Evolutionary conservation across 2,113 vertebrate species (phyloP).

Genomic region (Alexandromys fortis): DNA sequence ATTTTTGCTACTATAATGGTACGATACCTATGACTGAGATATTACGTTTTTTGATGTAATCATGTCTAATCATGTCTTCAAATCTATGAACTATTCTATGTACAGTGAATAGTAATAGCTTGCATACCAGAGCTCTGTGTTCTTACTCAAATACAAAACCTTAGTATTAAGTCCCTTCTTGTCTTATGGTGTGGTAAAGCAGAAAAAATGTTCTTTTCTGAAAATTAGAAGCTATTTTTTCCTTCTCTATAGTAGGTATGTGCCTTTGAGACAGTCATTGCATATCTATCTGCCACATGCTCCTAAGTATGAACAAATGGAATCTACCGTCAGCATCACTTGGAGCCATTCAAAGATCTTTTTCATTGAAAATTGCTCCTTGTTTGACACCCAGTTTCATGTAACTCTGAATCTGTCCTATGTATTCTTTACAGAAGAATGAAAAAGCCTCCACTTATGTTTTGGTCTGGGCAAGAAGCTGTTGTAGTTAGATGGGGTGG

Average conservation of each 20-base stretch:
- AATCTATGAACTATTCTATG: neutral
- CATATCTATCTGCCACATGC: neutral
- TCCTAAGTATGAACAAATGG: constrained; percentile 17
- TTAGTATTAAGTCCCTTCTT: neutral
- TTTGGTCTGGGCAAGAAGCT: neutral
- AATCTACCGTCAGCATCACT: neutral
- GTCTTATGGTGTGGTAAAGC: neutral
- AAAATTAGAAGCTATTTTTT: neutral
- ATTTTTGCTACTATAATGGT: neutral
- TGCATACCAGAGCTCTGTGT: neutral
- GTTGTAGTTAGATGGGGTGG: neutral
- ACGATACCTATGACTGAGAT: neutral
- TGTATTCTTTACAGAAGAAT: neutral
- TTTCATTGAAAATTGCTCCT: constrained; percentile 27
- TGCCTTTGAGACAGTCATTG: neutral
- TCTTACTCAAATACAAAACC: neutral
- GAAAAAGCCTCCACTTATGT: neutral
- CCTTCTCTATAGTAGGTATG: neutral
- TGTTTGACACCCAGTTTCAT: neutral
- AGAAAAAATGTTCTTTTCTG: constrained; percentile 33
- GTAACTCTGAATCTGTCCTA: neutral
- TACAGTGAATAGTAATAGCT: neutral
- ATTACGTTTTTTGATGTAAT: neutral
- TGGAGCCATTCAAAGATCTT: neutral
- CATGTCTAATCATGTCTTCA: neutral